These are phyloP conservation scores for Dolomedes plantarius DNA, from an alignment of 2,888 invertebrate genomes.

Conservation along the genomic window DNA sequence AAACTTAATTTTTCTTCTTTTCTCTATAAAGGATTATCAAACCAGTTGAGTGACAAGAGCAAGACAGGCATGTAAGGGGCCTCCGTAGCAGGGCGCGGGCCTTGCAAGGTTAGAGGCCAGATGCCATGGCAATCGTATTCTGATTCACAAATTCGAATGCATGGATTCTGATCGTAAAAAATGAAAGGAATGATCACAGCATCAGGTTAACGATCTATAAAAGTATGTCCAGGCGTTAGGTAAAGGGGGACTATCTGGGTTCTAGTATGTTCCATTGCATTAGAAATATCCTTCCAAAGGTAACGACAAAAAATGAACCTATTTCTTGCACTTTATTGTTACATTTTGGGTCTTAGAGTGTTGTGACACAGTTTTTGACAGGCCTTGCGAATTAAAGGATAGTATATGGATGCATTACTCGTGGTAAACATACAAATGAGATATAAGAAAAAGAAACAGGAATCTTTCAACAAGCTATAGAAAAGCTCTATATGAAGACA, in stretches of 20 bases:
- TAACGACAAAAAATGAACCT: too few relatives aligned
- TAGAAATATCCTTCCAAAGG: too few relatives aligned
- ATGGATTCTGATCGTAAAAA: conserved; percentile 8
- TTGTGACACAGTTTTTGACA: background rate
- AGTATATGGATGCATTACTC: background rate
- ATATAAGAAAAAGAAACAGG: background rate
- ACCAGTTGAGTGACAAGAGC: background rate
- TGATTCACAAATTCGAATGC: conserved; percentile 11
- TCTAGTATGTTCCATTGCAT: too few relatives aligned
- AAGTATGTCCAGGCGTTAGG: background rate
- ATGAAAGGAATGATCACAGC: background rate
- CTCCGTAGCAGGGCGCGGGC: background rate
- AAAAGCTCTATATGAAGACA: too few relatives aligned
- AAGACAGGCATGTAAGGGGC: conserved; percentile 7
- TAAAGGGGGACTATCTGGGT: background rate
- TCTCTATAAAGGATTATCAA: background rate
- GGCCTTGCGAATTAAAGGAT: background rate
- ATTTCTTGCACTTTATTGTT: background rate
- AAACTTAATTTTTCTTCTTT: background rate
- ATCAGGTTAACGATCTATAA: conserved; percentile 14
- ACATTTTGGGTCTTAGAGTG: background rate
- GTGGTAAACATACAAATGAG: background rate
- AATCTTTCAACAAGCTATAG: too few relatives aligned
- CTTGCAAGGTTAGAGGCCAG: background rate
- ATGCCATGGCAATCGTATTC: background rate